These are phyloP conservation scores for Notiomystis cincta DNA, from an alignment of 2,113 vertebrate species.

Conservation along the genomic window DNA sequence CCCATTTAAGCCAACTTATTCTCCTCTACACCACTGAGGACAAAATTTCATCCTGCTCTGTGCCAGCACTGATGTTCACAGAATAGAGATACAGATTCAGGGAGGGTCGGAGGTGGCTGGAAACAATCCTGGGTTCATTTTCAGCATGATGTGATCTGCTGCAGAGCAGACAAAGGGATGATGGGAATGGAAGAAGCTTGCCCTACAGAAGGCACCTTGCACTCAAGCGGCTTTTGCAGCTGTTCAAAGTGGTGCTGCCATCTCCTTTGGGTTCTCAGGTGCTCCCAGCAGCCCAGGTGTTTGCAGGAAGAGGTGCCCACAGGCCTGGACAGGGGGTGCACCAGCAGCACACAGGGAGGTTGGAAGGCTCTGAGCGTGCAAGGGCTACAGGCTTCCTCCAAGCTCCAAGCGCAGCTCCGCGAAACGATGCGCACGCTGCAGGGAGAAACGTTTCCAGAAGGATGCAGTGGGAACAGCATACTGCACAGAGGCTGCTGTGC, in stretches of 20 bases:
- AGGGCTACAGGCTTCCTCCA: not conserved
- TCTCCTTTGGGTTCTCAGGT: not conserved
- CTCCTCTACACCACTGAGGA: not conserved
- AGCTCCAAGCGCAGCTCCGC: not conserved
- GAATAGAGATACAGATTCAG: not conserved
- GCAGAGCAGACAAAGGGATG: not conserved
- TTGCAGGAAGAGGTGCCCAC: not conserved
- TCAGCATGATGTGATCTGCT: not conserved
- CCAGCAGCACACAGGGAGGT: accelerated
- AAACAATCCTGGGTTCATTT: not conserved
- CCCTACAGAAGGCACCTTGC: not conserved
- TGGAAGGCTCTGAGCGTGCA: not conserved
- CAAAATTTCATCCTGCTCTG: not conserved
- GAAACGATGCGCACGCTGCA: not conserved
- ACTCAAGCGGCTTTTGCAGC: not conserved
- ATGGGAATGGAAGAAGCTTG: not conserved
- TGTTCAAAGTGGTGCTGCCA: not conserved
- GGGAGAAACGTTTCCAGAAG: not conserved
- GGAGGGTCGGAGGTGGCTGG: not conserved
- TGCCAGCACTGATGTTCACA: not conserved
- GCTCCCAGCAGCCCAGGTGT: not conserved
- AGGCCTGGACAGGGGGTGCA: accelerated
- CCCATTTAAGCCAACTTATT: not conserved
- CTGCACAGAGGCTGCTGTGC: not conserved
- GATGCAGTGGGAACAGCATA: not conserved